Percentiles rank a stretch among this genome's conserved stretches.
Conservation (phyloP, 2,797 vertebrate species). For the Pteropus rufus region DNA sequence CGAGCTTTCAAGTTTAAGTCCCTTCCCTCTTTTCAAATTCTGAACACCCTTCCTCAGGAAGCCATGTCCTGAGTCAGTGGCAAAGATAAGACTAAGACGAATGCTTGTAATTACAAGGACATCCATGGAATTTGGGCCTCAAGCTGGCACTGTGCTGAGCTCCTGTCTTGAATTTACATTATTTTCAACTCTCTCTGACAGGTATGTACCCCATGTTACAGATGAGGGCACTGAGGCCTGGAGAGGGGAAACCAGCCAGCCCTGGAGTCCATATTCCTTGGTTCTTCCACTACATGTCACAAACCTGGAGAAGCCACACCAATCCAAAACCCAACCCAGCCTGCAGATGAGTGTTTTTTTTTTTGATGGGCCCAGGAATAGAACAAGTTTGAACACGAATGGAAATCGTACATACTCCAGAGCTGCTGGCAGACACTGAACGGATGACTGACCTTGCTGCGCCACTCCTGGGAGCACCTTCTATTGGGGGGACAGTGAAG, state of each 20-base stretch:
- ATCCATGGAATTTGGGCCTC: neutral
- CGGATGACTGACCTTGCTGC: accelerated
- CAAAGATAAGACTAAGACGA: neutral
- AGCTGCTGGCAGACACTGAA: neutral
- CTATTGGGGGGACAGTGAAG: neutral
- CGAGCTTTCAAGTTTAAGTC: neutral
- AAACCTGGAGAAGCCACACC: neutral
- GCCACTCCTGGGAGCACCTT: neutral
- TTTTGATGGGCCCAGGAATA: neutral
- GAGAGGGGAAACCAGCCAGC: neutral
- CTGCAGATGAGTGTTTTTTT: neutral
- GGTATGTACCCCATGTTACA: neutral
- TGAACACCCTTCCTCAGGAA: neutral
- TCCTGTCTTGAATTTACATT: neutral
- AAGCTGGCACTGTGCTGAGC: accelerated
- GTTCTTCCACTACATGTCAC: neutral
- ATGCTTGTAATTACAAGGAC: neutral
- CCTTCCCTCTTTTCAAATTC: neutral
- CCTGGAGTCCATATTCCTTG: neutral
- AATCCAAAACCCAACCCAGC: neutral
- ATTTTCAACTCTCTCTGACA: neutral
- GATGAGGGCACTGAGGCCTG: neutral
- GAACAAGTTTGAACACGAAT: neutral
- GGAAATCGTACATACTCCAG: neutral
- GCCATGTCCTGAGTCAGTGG: neutral